Conservation (phyloP, 2,113 vertebrate genomes). For the Pterocles orientalis region DNA sequence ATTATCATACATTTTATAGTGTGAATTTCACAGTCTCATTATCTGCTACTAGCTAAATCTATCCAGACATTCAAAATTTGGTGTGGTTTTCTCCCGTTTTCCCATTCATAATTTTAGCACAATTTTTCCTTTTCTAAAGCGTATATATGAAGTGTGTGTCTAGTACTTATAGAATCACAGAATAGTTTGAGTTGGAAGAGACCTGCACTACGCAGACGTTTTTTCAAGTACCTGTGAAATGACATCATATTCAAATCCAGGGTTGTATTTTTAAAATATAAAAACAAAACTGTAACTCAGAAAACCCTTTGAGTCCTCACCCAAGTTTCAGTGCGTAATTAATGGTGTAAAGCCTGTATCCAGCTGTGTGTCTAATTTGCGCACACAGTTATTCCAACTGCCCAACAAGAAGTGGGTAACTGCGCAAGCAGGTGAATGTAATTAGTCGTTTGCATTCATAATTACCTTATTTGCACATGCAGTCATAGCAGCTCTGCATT, state of each 20-base stretch:
- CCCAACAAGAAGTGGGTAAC: background rate
- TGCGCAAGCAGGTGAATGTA: conserved; percentile 24
- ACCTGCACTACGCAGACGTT: background rate
- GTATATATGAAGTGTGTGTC: background rate
- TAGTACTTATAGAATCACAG: background rate
- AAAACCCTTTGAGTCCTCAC: background rate
- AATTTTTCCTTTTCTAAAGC: background rate
- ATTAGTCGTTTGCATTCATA: background rate
- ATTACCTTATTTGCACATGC: conserved; percentile 26
- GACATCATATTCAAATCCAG: background rate
- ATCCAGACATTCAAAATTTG: background rate
- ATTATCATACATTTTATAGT: background rate
- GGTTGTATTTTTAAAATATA: background rate
- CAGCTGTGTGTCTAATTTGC: background rate
- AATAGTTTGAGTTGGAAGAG: no score
- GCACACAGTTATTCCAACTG: background rate
- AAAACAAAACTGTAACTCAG: background rate
- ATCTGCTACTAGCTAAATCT: conserved; percentile 13
- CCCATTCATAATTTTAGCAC: background rate
- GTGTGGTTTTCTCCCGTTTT: background rate
- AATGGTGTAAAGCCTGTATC: background rate
- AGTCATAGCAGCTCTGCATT: conserved; percentile 1
- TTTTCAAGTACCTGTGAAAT: background rate
- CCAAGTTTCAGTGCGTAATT: background rate
- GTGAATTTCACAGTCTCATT: conserved; percentile 18